Percentiles rank a stretch among this genome's conserved stretches.
Conservation (phyloP, 2,797 vertebrate genomes). For the Bufotes viridis region DNA sequence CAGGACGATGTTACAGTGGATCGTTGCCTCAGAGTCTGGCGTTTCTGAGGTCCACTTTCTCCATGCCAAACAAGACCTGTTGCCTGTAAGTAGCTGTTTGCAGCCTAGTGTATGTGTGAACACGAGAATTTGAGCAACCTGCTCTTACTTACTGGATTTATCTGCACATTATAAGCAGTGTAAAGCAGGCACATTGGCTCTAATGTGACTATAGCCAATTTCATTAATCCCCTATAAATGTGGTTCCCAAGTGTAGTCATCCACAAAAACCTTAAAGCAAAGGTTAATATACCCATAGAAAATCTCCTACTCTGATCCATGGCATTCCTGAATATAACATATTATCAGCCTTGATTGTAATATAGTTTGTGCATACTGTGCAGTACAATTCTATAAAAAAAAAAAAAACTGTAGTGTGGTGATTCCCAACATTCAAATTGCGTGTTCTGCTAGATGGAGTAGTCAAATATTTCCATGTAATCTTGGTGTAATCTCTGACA, state of each 20-base stretch:
- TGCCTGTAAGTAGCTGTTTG: constrained; percentile 79
- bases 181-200: not conserved
- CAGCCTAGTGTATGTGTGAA: not conserved
- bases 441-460: not conserved
- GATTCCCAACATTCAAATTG: not conserved
- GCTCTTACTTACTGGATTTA: not conserved
- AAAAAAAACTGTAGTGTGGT: not conserved
- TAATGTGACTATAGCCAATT: no score
- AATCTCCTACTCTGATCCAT: not conserved
- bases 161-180: not conserved
- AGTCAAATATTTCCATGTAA: not conserved
- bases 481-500: not conserved
- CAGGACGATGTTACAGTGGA: constrained; percentile 89
- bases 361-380: no score
- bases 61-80: constrained; percentile 78
- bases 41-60: constrained; percentile 82
- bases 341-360: no score
- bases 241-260: not conserved
- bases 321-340: no score
- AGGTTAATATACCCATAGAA: not conserved
- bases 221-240: not conserved
- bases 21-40: constrained; percentile 87
- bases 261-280: not conserved
- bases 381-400: not conserved
- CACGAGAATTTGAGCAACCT: not conserved